A percentile compares a stretch with the other conserved stretches of the same genome.
These are phyloP conservation scores for Mystacornis crossleyi DNA, from an alignment of 2,113 vertebrate genomes.

Conservation along the genomic window DNA sequence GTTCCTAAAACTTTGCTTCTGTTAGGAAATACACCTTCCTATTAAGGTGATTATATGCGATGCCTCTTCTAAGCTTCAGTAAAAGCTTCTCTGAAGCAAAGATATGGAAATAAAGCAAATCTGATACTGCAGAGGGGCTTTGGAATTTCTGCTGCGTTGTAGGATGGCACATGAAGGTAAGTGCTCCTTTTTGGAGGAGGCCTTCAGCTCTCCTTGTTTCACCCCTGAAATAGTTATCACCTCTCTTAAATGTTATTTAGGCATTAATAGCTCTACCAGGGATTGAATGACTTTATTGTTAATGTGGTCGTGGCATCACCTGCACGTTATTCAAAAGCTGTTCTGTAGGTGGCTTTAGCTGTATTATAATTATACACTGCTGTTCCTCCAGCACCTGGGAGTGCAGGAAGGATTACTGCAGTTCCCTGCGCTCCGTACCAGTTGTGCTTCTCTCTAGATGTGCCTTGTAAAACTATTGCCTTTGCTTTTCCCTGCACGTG, in stretches of 20 bases:
- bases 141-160: not conserved
- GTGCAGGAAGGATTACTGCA: not conserved
- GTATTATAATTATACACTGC: fast-evolving
- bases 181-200: not conserved
- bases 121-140: not conserved
- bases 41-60: fast-evolving
- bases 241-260: not conserved
- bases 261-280: not conserved
- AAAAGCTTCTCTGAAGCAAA: not conserved
- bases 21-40: not conserved
- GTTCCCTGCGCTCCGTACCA: fast-evolving
- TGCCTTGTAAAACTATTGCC: not conserved
- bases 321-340: not conserved
- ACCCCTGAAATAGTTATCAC: not conserved
- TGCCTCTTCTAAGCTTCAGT: not conserved
- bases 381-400: not conserved
- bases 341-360: not conserved
- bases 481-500: not conserved
- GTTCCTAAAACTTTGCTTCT: not conserved
- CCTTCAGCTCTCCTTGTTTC: not conserved
- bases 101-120: not conserved
- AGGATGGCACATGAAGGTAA: not conserved
- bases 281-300: not conserved
- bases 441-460: not conserved
- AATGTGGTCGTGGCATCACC: not conserved